Conservation (phyloP, 2,113 vertebrate species). For the Elaphurus davidianus region DNA sequence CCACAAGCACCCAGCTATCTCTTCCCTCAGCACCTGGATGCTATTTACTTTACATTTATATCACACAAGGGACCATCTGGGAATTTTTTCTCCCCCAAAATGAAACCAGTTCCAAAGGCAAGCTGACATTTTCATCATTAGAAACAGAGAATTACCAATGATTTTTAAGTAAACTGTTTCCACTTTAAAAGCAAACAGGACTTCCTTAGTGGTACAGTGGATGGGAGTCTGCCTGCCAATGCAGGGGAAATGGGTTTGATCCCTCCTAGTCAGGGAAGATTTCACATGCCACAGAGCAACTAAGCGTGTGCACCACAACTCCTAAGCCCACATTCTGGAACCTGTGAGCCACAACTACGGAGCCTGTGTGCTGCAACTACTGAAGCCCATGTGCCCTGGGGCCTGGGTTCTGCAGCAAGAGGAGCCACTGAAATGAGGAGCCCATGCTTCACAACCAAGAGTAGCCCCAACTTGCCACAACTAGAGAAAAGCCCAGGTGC, state of each 20-base stretch:
- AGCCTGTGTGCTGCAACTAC: not conserved
- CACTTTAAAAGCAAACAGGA: not conserved
- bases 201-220: not conserved
- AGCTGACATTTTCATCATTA: not conserved
- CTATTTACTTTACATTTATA: not conserved
- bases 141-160: not conserved
- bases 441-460: fast-evolving
- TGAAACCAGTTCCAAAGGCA: not conserved
- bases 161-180: not conserved
- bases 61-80: not conserved
- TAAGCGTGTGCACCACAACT: not conserved
- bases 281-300: not conserved
- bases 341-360: not conserved
- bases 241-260: not conserved
- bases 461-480: not conserved
- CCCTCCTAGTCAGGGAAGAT: not conserved
- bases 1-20: not conserved
- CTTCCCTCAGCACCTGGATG: not conserved
- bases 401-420: not conserved
- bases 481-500: not conserved
- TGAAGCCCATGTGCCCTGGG: not conserved
- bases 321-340: not conserved
- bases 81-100: not conserved
- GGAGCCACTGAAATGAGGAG: not conserved
- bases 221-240: not conserved